Conservation (phyloP, 2,888 invertebrate species). For the Eumacrocentrus americanus region DNA sequence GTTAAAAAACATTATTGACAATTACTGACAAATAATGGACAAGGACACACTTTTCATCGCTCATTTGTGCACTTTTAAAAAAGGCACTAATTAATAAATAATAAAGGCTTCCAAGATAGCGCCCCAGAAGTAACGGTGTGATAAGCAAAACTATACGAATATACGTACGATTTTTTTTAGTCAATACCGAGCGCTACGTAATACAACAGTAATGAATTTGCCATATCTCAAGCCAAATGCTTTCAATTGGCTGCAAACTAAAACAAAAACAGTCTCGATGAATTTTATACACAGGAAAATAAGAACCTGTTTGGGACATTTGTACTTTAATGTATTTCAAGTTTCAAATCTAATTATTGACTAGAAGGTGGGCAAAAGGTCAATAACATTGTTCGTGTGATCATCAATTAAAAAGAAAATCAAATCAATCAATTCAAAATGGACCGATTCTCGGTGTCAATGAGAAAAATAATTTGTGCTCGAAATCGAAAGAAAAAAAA, state of each 20-base stretch:
- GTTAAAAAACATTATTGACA: neutral
- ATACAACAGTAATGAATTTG: slow-evolving; percentile 36
- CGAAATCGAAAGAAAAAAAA: slow-evolving; percentile 48
- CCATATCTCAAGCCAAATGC: slow-evolving; percentile 27
- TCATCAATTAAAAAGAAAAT: slow-evolving; percentile 4
- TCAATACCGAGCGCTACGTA: slow-evolving; percentile 40
- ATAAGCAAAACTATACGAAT: slow-evolving; percentile 26
- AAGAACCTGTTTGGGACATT: too few relatives aligned
- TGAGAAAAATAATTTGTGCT: slow-evolving; percentile 20
- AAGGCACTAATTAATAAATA: slow-evolving; percentile 3
- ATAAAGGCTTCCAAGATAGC: slow-evolving; percentile 31
- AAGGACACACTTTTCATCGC: neutral
- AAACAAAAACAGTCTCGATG: too few relatives aligned
- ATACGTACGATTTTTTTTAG: slow-evolving; percentile 38
- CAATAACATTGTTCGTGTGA: too few relatives aligned
- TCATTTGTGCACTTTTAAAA: neutral
- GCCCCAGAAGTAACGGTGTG: slow-evolving; percentile 27
- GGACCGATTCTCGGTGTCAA: slow-evolving; percentile 3
- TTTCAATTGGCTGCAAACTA: slow-evolving; percentile 9
- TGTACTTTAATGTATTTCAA: too few relatives aligned
- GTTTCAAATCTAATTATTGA: too few relatives aligned
- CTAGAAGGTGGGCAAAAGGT: too few relatives aligned
- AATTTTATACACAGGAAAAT: too few relatives aligned
- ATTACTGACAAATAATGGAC: neutral
- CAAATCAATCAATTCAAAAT: slow-evolving; percentile 13